Conservation (phyloP, 2,888 invertebrate species). For the Chrysolina haemoptera region DNA sequence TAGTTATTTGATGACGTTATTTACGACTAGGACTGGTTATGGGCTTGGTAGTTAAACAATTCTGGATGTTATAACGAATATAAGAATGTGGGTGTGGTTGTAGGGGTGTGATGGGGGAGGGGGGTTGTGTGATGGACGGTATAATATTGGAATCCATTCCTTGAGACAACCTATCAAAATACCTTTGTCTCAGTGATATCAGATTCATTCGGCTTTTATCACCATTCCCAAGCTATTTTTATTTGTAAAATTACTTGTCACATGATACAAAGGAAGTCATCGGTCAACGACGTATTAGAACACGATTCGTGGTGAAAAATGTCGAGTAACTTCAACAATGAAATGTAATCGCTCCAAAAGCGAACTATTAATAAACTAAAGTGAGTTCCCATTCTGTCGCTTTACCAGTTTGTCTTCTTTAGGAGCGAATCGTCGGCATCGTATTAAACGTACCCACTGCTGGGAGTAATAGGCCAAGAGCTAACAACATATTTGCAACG, state of each 20-base stretch:
- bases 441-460: not conserved
- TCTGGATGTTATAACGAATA: not conserved
- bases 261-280: not conserved
- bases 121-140: not conserved
- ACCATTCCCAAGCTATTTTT: not conserved
- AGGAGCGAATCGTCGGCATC: not conserved
- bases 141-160: too few species aligned
- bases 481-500: not conserved
- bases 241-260: not conserved
- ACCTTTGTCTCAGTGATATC: not conserved
- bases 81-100: not conserved
- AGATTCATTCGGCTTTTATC: not conserved
- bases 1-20: conserved; percentile 19
- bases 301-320: conserved; percentile 3
- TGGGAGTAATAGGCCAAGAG: not conserved
- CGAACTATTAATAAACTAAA: conserved; percentile 10
- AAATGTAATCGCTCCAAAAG: conserved; percentile 10
- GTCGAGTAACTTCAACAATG: not conserved
- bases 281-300: conserved; percentile 12
- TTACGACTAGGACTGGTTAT: not conserved
- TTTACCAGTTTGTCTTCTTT: conserved; percentile 4
- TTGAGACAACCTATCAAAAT: not conserved
- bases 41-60: not conserved
- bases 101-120: not conserved
- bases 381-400: not conserved